Base-by-base conservation (phyloP, 1,140 invertebrate species). In the Episyrphus balteatus region DNA sequence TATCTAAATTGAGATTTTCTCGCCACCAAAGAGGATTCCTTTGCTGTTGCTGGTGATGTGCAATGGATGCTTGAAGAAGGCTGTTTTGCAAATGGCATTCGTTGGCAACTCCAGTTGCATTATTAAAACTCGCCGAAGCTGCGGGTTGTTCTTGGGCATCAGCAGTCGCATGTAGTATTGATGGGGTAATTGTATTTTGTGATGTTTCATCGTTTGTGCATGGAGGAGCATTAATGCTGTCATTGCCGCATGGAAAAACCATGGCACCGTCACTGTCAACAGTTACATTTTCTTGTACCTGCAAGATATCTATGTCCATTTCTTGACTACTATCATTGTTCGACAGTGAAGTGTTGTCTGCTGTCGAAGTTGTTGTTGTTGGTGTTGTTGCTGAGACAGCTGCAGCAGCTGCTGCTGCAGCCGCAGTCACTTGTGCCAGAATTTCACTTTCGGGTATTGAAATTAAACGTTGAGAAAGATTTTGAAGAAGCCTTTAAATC, bases 301-400 rank as follows among this genome's bases (percentile, higher is more conserved):
- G 71, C 34, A 75, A 54, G 37, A 75, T 73, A 47, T 75, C 74
- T 26, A 75, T 71, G 42, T 75, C 73, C 53, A 74, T 73, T n/a
- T 76, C 74, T 50, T 68, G 62, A 44, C 53, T 62, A 39, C 38
- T 58, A 45, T 66, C 65, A 32, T 52, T 58, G 11, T 63, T 61
- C 15, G 62, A 54, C 41, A 47, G 34, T 18, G 50, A 54, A 13
- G 51, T 48, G 30, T 46, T 42, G 12, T 40, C 54, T 18, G 59
- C 57, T 59, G 49, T 19, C 33, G 59, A 57, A 50, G 57, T 62
- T 15, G 60, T 36, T 0, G 58, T 58, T 14, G 60, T 55, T 18
- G 61, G 57, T 1, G 59, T 55, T 40, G 63, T 57, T 42, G 55
- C 57, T 42, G 61, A 60, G 17, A 58, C 58, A 21, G 62, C 62